Conservation (phyloP, 2,797 vertebrate genomes). For the Salmo trutta region DNA sequence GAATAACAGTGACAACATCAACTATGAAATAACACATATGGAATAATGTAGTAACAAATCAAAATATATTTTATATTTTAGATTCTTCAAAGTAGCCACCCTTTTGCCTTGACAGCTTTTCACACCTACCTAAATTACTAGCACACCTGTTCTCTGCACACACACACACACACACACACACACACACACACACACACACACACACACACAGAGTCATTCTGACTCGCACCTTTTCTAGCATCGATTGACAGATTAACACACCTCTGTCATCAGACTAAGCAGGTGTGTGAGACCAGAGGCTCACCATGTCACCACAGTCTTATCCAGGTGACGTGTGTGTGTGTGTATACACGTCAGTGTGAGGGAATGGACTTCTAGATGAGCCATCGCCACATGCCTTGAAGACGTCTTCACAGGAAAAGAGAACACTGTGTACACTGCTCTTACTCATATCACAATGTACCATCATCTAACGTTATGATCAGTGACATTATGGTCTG, state of each 20-base stretch:
- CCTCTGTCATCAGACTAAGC: slow-evolving; percentile 14
- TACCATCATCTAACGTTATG: neutral
- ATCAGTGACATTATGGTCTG: neutral
- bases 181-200: neutral
- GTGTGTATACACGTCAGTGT: neutral
- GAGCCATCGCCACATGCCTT: neutral
- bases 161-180: neutral
- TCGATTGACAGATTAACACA: neutral
- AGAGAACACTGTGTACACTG: neutral
- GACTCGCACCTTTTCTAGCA: neutral
- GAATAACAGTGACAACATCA: no score
- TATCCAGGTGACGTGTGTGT: slow-evolving; percentile 13
- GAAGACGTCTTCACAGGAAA: neutral
- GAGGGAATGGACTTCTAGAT: neutral
- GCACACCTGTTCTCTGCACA: neutral
- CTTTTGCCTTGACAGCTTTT: no score
- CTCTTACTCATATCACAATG: neutral
- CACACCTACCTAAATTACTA: no score
- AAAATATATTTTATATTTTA: no score
- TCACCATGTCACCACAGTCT: slow-evolving; percentile 26
- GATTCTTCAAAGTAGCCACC: no score
- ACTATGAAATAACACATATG: no score
- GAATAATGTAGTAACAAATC: no score
- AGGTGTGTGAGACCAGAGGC: slow-evolving; percentile 39
- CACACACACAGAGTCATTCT: neutral